Base-by-base conservation (phyloP, 2,888 invertebrate species). In the Frankliniella fusca region DNA sequence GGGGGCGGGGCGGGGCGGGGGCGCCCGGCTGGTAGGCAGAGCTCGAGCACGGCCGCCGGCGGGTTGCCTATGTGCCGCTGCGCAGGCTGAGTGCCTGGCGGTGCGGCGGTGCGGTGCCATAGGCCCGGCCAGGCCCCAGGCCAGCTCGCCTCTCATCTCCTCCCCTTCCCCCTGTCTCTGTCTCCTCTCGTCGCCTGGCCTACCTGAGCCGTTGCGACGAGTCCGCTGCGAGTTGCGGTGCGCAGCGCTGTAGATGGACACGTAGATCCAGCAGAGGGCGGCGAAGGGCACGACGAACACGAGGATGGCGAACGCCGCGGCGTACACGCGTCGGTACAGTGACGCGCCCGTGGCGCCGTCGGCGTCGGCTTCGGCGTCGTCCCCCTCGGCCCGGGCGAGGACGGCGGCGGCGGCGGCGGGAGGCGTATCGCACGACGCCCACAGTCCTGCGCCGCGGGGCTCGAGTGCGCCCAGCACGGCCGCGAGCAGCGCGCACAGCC, bases 241-340 rank as follows among this genome's bases (percentile, higher is more conserved):
- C 11, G 95, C 95, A 12, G 94, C 95, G 20, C 92, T 90, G 87
- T 94, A 95, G 84, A 94, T 94, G 84, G 92, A 91, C 48, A 92
- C 90, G 87, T 95, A 95, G 87, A 94, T 93, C 87, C 93, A 91
- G 87, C 93, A 92, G 81, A 95, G 93, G 28, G 91, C 90, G n/a
- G 88, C 85, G 84, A 92, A 90, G 0, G 93, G 92, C 5, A 89
- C 85, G 61, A 90, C 85, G 84, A 90, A 91, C 27, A 90, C 89
- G 11, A 90, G 85, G 3, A 89, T 84, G 61, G 88, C 88, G 85
- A 90, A 90, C 3, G 87, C 85, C 49, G 89, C 84, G 0, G 90
- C 88, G 85, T 90, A 91, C 15, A 89, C 84, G 49, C 89, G 84
- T 0, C 90, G 88, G 85, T 90, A 91, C 12, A 89, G 84, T 10